A percentile compares a stretch with the other conserved stretches of the same genome.
Conservation (phyloP, 92 coral and sea anemone species). For the Phymanthus crucifer region DNA sequence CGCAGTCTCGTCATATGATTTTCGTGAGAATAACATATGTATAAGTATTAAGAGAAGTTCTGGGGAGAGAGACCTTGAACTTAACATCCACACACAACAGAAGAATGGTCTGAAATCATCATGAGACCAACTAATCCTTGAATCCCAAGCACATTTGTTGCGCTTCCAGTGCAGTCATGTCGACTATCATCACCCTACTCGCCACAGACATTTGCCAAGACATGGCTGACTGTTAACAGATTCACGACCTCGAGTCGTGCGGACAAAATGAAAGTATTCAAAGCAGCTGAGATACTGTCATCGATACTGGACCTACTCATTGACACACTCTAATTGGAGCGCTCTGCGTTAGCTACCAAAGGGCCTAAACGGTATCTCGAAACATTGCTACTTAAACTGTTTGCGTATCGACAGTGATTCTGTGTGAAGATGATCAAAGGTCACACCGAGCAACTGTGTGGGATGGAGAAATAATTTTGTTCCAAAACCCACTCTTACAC, state of each 20-base stretch:
- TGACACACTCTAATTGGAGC: background rate
- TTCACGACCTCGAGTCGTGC: constrained; percentile 11
- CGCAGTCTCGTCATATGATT: background rate
- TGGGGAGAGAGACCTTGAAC: background rate
- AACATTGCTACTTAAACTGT: background rate
- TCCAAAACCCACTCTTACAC: background rate
- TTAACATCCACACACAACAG: constrained; percentile 4
- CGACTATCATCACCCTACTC: background rate
- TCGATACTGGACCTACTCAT: background rate
- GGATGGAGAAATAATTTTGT: background rate
- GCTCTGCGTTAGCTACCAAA: background rate
- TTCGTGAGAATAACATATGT: background rate
- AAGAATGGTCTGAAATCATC: background rate
- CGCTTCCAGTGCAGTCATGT: background rate
- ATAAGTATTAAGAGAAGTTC: background rate
- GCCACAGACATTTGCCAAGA: background rate
- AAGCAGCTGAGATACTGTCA: constrained; percentile 17
- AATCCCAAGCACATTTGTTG: background rate
- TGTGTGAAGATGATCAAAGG: background rate
- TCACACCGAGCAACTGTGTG: background rate
- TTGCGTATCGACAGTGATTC: background rate
- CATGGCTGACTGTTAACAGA: constrained; percentile 23
- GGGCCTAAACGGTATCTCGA: constrained; percentile 3
- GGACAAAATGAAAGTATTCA: constrained; percentile 27
- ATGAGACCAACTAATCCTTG: constrained; percentile 2